Conservation (phyloP, 1,140 invertebrate genomes). For the Penaeus chinensis region DNA sequence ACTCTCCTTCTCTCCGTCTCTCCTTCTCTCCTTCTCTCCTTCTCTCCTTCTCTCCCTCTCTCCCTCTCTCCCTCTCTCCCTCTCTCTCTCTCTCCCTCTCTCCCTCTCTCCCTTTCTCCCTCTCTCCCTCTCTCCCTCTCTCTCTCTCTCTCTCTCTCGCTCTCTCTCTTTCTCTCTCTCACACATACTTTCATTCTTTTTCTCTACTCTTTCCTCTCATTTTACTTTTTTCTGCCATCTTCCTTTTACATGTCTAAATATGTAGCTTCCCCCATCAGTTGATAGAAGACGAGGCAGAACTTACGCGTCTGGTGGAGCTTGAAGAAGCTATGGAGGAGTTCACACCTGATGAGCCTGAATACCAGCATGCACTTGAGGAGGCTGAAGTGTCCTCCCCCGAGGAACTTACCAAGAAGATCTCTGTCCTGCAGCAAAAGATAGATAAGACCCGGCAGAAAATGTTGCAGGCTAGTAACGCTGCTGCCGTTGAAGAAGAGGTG, state of each 20-base stretch:
- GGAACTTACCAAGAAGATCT: slow-evolving; percentile 81
- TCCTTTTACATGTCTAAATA: no score
- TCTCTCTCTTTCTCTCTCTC: no score
- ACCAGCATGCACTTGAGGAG: slow-evolving; percentile 73
- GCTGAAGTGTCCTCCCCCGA: slow-evolving; percentile 73
- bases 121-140: no score
- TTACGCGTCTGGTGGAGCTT: slow-evolving; percentile 81
- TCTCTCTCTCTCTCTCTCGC: no score
- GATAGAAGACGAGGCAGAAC: slow-evolving; percentile 87
- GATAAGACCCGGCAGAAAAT: slow-evolving; percentile 85
- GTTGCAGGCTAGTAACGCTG: slow-evolving; percentile 75
- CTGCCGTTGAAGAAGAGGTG: slow-evolving; percentile 76
- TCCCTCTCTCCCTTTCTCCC: no score
- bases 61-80: no score
- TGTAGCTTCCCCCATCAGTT: slow-evolving; percentile 70
- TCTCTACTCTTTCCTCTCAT: not conserved
- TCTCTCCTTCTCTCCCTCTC: no score
- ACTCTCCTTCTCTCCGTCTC: no score
- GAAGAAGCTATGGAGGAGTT: slow-evolving; percentile 84
- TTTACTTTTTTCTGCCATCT: not conserved
- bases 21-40: no score
- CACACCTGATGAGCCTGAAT: slow-evolving; percentile 80
- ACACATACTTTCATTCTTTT: no score
- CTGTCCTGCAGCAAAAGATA: slow-evolving; percentile 79
- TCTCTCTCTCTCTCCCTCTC: no score